Base-by-base conservation (phyloP, 2,888 invertebrate genomes). In the Tetramorium bicarinatum region DNA sequence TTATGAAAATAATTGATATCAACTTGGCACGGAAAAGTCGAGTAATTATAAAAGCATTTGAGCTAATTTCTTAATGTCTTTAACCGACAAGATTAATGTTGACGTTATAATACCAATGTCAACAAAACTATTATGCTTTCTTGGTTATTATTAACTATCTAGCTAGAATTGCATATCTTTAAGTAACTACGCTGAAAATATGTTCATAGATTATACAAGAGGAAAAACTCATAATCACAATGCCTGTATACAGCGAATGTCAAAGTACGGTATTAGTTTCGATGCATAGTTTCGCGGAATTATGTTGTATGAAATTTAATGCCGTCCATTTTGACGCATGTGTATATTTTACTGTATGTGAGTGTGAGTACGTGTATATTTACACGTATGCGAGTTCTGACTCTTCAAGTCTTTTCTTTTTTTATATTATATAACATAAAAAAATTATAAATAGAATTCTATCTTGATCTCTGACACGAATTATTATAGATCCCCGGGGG, bases 281-380 rank as follows among this genome's bases (percentile, higher is more conserved):
- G 15, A 13, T 64, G 3, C 21, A 21, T 11, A 41, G 7, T 64
- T 64, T 64, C 62, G 21, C 7, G 41, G n/a, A 66, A 66, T 66
- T 66, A 25, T 15, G 11, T 44, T 64, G 25, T 15, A 62, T 11
- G 6, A 64, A 64, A 44, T 64, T 64, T 44, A 64, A 64, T 64
- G 25, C 25, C 44, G 21, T 44, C 15, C 2, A 21, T 21, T 64
- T 44, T 44, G 15, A 64, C 1, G 15, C 15, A 64, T 21, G 15
- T 21, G 8, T 8, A 25, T 21, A 44, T 41, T 25, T 64, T 64
- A 41, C n/a, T 21, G 21, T 44, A 8, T 3, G 11, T 4, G 25
- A 25, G 38, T n/a, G n/a, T n/a, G n/a, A n/a, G n/a, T n/a, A n/a
- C n/a, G n/a, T n/a, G n/a, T n/a, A n/a, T n/a, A n/a, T n/a, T n/a